These are phyloP conservation scores for Luffia ferchaultella DNA, from an alignment of 2,888 invertebrate species.

Conservation along the genomic window DNA sequence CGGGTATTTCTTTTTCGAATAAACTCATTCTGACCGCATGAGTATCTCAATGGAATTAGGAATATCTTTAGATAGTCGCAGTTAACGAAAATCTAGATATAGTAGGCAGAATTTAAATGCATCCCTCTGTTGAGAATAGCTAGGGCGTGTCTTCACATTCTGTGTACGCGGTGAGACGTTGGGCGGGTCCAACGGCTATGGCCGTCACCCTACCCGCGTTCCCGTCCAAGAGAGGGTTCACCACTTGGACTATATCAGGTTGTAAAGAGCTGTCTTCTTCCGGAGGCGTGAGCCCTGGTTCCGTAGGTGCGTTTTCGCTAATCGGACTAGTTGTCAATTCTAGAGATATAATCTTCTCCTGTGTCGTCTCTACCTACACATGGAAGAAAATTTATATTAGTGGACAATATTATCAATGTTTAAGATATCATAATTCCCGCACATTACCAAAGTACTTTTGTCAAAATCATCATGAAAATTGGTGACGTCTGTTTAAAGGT, in stretches of 20 bases:
- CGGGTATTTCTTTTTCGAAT: too few species aligned
- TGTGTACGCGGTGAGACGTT: conserved; percentile 42
- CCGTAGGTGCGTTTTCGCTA: conserved; percentile 63
- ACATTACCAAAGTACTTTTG: too few species aligned
- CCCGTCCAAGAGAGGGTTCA: conserved; percentile 56
- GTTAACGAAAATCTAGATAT: too few species aligned
- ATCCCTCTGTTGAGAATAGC: too few species aligned
- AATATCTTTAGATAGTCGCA: too few species aligned
- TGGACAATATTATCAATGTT: neutral
- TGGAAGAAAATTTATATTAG: neutral
- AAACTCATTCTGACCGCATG: too few species aligned
- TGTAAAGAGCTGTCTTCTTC: conserved; percentile 60
- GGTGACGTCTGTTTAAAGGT: too few species aligned
- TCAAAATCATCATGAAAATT: too few species aligned
- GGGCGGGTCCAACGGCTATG: conserved; percentile 52
- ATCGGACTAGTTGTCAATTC: conserved; percentile 77
- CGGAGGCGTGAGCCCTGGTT: conserved; percentile 41
- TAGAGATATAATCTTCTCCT: conserved; percentile 90
- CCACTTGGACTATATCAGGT: conserved; percentile 63
- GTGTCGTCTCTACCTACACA: conserved; percentile 84
- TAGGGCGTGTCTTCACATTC: conserved; percentile 19
- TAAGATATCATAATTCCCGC: too few species aligned
- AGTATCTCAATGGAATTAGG: too few species aligned
- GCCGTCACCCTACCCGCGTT: conserved; percentile 53
- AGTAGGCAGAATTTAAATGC: too few species aligned